Base-by-base conservation (phyloP, 2,888 invertebrate species). In the Rhagonycha fulva region DNA sequence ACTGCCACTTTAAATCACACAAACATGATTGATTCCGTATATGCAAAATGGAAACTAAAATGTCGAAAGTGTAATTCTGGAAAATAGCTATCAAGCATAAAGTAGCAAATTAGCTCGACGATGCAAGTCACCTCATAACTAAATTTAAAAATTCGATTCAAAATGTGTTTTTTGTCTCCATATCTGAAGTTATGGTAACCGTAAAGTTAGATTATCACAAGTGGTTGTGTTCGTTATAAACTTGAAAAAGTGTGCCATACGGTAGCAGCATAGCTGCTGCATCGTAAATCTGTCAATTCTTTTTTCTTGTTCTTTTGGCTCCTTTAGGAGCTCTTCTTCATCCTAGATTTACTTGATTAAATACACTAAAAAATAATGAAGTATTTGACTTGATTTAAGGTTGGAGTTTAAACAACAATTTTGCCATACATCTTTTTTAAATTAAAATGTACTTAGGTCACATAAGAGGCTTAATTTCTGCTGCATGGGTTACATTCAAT, bases 201-300 rank as follows among this genome's bases (percentile, higher is more conserved):
- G 76, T 76, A 76, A 76, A 76, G 61, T 76, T 76, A 68, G 73
- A 73, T 76, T 76, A 76, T 76, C 76, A 76, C 76, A 76, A 76
- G 76, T 74, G 73, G 73, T 73, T 71, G 76, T 76, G 76, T 76
- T 76, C 76, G 76, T 76, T 76, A 76, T 76, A 76, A 76, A 76
- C 76, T 76, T 73, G 62, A 73, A 76, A 72, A 76, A 70, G 70
- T 73, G 76, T 73, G 72, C 76, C 76, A 76, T 76, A 76, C 76
- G 73, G 76, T 70, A 68, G 70, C 68, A 62, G 24, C 63, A 66
- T 66, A 66, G 63, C 70, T 62, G 76, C 73, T 69, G 70, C 68
- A 47, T 70, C 76, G 66, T 76, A 76, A 76, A 76, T 76, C 76
- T 76, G 76, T 70, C 72, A 73, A 74, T 70, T 76, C 76, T 70